phyloP scores from a whole-genome alignment of 2,113 vertebrate genomes.

The Planiliza haematocheilus region DNA sequence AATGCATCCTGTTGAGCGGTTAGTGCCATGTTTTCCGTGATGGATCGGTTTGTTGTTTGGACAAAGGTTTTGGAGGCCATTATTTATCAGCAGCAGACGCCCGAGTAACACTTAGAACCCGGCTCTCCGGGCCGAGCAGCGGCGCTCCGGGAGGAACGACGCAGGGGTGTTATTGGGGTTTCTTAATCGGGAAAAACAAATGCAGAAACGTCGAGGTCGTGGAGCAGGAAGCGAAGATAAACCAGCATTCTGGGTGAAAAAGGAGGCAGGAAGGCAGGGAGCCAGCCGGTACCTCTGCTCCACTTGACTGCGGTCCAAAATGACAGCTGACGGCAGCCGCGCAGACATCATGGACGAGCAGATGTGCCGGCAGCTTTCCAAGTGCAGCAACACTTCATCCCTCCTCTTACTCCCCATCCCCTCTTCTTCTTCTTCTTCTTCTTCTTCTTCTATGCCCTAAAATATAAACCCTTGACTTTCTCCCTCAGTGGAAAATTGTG shows the following conservation, averaged over 20 bases:
- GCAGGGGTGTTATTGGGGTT: background rate
- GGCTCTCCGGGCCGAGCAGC: conserved; percentile 31
- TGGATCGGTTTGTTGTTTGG: conserved; percentile 76
- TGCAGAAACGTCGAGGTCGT: conserved; percentile 23
- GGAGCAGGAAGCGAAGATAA: conserved; percentile 46
- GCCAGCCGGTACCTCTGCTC: conserved; percentile 80
- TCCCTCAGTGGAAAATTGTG: background rate
- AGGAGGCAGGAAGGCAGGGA: conserved; percentile 66
- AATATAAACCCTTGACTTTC: background rate
- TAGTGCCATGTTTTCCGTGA: conserved; percentile 75
- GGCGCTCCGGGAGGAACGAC: conserved; percentile 22
- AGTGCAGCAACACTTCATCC: conserved; percentile 75
- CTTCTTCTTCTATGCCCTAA: conserved; percentile 22
- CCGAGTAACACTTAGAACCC: conserved; percentile 48
- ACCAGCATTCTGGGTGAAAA: conserved; percentile 64
- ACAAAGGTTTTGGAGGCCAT: conserved; percentile 67
- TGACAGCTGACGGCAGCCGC: conserved; percentile 84
- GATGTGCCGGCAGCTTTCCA: conserved; percentile 86
- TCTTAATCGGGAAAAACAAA: conserved; percentile 1
- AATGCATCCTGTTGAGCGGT: conserved; percentile 79
- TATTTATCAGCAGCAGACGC: conserved; percentile 55
- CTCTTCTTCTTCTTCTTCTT: conserved; percentile 2
- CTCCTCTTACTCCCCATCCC: conserved; percentile 55
- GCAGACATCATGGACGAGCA: conserved; percentile 83
- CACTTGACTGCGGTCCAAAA: conserved; percentile 85